Percentiles rank a stretch among this genome's conserved stretches.
These are phyloP conservation scores for Dorcus parallelipipedus DNA, from an alignment of 2,888 invertebrate species.

Conservation along the genomic window DNA sequence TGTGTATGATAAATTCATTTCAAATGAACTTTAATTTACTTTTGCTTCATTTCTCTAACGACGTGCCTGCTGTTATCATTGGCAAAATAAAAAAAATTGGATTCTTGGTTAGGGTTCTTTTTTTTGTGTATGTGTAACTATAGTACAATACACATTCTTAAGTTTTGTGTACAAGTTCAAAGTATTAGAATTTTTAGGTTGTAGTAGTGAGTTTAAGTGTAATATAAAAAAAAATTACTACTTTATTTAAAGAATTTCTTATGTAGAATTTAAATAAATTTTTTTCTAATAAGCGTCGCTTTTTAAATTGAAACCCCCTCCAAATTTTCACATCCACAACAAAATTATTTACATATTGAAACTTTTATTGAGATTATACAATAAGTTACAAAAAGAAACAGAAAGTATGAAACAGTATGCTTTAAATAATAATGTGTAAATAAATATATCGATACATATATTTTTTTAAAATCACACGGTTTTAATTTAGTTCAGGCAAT, in stretches of 20 bases:
- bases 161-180: slow-evolving; percentile 16
- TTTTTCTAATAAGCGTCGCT: background rate
- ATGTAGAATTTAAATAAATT: slow-evolving; percentile 19
- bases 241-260: slow-evolving; percentile 15
- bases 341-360: too few species aligned
- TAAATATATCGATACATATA: too few species aligned
- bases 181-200: slow-evolving; percentile 14
- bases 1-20: background rate
- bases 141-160: slow-evolving; percentile 1
- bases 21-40: background rate
- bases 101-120: background rate
- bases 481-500: too few species aligned
- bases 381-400: too few species aligned
- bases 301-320: background rate
- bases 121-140: slow-evolving; percentile 10
- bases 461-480: too few species aligned
- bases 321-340: too few species aligned
- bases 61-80: background rate
- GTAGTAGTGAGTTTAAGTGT: slow-evolving; percentile 9
- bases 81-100: too few species aligned
- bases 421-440: too few species aligned
- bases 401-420: too few species aligned
- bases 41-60: background rate
- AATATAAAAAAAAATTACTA: slow-evolving; percentile 18
- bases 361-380: too few species aligned